Conservation (phyloP, 2,113 vertebrate species). For the Craseonycteris thonglongyai region DNA sequence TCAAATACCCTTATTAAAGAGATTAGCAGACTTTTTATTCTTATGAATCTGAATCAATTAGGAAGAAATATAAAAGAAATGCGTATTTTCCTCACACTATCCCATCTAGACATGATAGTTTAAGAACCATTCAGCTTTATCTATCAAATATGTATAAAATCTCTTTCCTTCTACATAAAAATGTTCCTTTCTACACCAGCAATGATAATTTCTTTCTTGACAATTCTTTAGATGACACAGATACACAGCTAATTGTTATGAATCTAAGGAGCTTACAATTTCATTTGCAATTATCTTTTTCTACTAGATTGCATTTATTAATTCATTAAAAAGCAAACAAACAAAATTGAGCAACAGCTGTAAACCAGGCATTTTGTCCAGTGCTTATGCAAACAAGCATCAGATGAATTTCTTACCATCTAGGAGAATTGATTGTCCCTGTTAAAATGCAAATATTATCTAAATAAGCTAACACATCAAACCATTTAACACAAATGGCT, state of each 20-base stretch:
- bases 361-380: background rate
- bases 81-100: constrained; percentile 1
- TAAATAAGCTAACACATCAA: background rate
- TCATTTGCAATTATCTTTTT: background rate
- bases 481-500: background rate
- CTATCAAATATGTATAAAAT: background rate
- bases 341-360: background rate
- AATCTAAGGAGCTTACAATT: background rate
- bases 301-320: background rate
- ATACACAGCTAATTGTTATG: background rate
- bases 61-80: constrained; percentile 12
- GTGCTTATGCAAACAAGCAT: background rate
- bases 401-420: background rate
- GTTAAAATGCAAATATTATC: constrained; percentile 21
- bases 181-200: background rate
- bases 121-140: background rate
- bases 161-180: background rate
- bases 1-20: background rate
- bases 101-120: background rate
- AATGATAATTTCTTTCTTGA: no score
- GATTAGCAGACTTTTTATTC: background rate
- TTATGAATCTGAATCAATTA: background rate
- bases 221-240: background rate
- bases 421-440: background rate
- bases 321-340: constrained; percentile 7